Conservation (phyloP, 2,113 vertebrate species). For the Gallinago paraguaiae region DNA sequence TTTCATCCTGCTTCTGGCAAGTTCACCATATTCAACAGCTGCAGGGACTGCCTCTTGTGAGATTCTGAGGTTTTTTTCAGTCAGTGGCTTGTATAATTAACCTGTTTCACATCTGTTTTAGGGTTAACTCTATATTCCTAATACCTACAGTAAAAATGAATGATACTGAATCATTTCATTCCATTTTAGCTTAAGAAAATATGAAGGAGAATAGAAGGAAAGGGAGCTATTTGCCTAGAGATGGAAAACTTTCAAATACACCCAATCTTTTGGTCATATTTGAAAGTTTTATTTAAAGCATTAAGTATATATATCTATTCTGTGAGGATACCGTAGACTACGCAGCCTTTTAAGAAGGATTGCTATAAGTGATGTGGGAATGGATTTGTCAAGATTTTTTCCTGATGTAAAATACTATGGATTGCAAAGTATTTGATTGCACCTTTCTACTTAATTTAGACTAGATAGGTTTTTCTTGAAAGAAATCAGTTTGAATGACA, state of each 20-base stretch:
- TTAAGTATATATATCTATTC: neutral
- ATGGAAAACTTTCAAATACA: neutral
- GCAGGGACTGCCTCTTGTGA: neutral
- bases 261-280: neutral
- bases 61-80: neutral
- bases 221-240: neutral
- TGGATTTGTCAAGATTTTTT: neutral
- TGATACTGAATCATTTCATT: neutral
- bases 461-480: neutral
- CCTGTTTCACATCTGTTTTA: neutral
- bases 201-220: neutral
- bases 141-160: neutral
- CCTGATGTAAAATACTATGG: neutral
- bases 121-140: neutral
- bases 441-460: neutral
- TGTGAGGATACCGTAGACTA: neutral
- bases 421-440: neutral
- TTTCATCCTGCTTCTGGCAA: neutral
- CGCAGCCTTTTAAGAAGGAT: neutral
- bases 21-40: neutral
- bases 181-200: neutral
- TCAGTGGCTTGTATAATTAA: neutral
- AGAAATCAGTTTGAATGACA: neutral
- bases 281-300: neutral
- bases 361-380: neutral